A percentile compares a stretch with the other conserved stretches of the same genome.
Evolutionary conservation across 2,797 vertebrate genomes (phyloP).

Genomic region (Lepidocolaptes lacrymiger): DNA sequence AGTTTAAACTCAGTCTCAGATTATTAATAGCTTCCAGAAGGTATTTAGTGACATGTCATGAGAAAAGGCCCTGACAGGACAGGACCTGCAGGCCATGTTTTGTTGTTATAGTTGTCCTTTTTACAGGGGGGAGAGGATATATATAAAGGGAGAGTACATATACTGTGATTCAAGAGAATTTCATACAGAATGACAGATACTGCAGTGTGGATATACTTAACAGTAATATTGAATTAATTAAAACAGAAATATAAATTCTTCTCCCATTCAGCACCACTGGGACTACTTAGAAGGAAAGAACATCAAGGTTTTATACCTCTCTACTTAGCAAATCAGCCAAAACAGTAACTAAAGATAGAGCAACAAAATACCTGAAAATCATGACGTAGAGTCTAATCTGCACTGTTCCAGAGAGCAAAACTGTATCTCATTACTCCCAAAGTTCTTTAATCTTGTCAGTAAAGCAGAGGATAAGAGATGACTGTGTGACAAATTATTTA

Average conservation of each 20-base stretch:
- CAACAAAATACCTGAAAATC: conserved; percentile 3
- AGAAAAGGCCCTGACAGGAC: background rate
- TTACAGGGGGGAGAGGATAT: background rate
- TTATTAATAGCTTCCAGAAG: background rate
- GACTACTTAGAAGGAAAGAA: background rate
- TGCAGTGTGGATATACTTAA: background rate
- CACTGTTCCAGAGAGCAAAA: background rate
- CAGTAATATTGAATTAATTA: background rate
- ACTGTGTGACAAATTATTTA: background rate
- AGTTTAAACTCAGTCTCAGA: background rate
- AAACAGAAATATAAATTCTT: background rate
- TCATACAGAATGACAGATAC: background rate
- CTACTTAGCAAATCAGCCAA: background rate
- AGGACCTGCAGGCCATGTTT: background rate
- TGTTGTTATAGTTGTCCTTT: background rate
- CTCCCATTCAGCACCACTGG: background rate
- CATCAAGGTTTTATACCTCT: background rate
- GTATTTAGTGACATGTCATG: background rate
- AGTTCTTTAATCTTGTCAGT: conserved; percentile 24
- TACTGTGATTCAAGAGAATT: background rate
- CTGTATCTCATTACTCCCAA: background rate
- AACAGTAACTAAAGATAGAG: background rate
- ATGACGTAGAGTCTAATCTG: background rate
- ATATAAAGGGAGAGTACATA: background rate
- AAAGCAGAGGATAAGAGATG: conserved; percentile 23